phyloP scores from a whole-genome alignment of 2,888 invertebrate genomes.

The Cryptocheilus praepositus region DNA sequence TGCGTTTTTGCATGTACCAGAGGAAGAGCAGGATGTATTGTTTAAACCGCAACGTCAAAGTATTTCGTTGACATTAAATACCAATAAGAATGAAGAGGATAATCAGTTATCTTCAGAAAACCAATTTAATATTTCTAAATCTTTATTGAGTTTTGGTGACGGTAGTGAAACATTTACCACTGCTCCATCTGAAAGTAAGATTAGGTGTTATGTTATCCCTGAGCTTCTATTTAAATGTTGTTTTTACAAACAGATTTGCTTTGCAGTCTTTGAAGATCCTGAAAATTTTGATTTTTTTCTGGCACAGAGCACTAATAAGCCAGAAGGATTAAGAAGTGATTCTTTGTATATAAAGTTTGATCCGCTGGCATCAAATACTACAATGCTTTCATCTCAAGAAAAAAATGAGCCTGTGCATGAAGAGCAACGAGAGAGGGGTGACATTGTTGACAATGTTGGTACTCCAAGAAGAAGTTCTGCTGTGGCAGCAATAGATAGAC shows the following conservation, averaged over 20 bases:
- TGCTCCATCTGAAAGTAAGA: conserved; percentile 65
- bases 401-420: conserved; percentile 58
- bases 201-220: too few relatives aligned
- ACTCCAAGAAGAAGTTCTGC: conserved; percentile 69
- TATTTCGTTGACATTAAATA: conserved; percentile 41
- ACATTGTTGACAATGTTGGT: conserved; percentile 42
- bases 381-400: conserved; percentile 68
- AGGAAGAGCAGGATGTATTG: conserved; percentile 53
- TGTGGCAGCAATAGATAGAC: conserved; percentile 68
- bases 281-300: not conserved
- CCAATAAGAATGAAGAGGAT: conserved; percentile 14
- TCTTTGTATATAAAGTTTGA: conserved; percentile 63
- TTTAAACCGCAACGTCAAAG: conserved; percentile 62
- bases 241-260: not conserved
- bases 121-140: conserved; percentile 56
- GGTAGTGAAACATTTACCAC: conserved; percentile 60
- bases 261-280: not conserved
- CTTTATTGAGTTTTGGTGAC: conserved; percentile 55
- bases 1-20: conserved; percentile 14
- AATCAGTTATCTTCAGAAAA: conserved; percentile 54
- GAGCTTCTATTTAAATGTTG: too few relatives aligned
- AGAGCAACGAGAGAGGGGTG: conserved; percentile 64
- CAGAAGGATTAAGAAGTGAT: not conserved
- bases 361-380: conserved; percentile 74
- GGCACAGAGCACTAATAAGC: not conserved